Base-by-base conservation (phyloP, 2,888 invertebrate genomes). In the Diplazon laetatorius region DNA sequence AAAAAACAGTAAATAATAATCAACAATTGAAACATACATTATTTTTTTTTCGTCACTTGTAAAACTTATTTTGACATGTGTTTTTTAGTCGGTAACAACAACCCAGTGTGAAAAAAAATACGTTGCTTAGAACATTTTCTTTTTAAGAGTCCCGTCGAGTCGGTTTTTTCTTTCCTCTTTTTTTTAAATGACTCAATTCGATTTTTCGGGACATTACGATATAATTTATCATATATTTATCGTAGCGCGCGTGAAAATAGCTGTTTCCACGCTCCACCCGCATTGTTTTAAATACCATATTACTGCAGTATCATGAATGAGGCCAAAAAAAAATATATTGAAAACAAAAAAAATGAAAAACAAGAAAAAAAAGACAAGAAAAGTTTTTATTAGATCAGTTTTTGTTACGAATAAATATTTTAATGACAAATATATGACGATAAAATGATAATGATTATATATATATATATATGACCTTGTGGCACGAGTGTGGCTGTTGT, bases 331-430 rank as follows among this genome's bases (percentile, higher is more conserved):
- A 63, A 48, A 30, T 6, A 6, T 5, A 30, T 5, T 5, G 30
- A 30, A 30, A 30, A 6, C 2, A 30, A 30, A 30, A 30, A 30
- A 30, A 30, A 30, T 5, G 30, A 30, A 2, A 30, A 6, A 30
- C 6, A 30, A 5, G 30, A 30, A 30, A 30, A 6, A 30, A 88
- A 82, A 70, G 82, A 84, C 80, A 78, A 82, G 84, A 80, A 76
- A 79, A 84, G 83, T 86, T 87, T 89, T 89, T 87, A 88, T 88
- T 88, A 86, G 85, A 84, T 88, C 87, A 86, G 84, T 87, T 89
- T 89, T 86, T 87, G 87, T 87, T 86, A 79, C 82, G 86, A 83
- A 85, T 83, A 86, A 83, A 84, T 84, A 83, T 83, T 86, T 86
- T 85, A 14, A 20, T 8, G 9, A 55, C n/a, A 20, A 83, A 88